Evolutionary conservation across 2,113 vertebrate species (phyloP), one percentile per base, ranked within the genome.

Genomic region (Tenebrosternarchus preto): DNA sequence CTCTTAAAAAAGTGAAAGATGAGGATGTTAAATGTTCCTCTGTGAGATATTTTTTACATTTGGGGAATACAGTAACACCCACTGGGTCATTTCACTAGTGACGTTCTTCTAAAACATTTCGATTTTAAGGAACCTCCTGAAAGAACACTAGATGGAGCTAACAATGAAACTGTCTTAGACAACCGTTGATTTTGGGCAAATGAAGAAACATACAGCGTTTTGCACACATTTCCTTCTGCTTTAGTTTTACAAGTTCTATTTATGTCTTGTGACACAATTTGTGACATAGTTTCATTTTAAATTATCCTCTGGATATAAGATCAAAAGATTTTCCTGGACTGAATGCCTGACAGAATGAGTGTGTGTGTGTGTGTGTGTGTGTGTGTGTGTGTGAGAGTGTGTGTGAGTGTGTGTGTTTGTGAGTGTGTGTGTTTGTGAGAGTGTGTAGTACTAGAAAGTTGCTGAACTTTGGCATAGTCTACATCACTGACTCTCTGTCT

Each of bases 361-460:
- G 64, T 60, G 69, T 39, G 77, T 77, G 83, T 77, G 64, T 89
- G 90, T 86, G 90, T 8, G 46, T 66, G 78, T 72, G 73, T 36
- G 31, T 36, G 27, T 36, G 73, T 24, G 11, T 9, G 33, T 70
- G 63, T 59, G 69, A 31, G 77, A 75, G 83, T 77, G 63, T 89
- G 90, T 86, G 90, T 12, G 46, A 43, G 71, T 71, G 57, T 36
- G 56, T 36, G 27, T 57, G 73, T 22, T 9, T 9, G 53, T 70
- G 63, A 46, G 69, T 36, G 77, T 77, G 83, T 77, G 90, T 86
- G 90, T 15, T 29, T 57, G 71, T 72, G 73, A 24, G 56, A 22
- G 27, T 57, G 73, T 24, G 17, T 9, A 27, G 50, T 5, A 73
- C 11, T 29, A 29, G 53, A 57, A 64, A 50, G 50, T 57, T 57